phyloP scores from a whole-genome alignment of 2,113 vertebrate genomes.

The Capreolus pygargus region DNA sequence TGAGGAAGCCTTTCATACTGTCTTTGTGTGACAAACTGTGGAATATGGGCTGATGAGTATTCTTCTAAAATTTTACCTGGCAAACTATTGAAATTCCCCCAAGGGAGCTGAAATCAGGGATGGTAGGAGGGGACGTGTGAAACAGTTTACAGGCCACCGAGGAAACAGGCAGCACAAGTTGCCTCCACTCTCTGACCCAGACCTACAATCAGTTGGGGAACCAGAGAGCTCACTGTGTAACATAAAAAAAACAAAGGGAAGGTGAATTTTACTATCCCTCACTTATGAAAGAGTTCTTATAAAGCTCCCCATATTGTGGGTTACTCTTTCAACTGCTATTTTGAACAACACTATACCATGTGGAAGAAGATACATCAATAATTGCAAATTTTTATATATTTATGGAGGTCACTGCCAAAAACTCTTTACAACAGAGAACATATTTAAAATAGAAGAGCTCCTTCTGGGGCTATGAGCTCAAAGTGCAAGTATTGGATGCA shows the following conservation, averaged over 20 bases:
- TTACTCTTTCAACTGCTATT: neutral
- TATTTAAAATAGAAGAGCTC: neutral
- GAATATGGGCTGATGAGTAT: neutral
- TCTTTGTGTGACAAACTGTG: neutral
- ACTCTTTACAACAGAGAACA: neutral
- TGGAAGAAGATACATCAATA: neutral
- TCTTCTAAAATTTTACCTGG: neutral
- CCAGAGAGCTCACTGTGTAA: neutral
- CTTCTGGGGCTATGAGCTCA: neutral
- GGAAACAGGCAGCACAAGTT: neutral
- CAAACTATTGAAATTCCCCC: neutral
- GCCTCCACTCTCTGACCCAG: neutral
- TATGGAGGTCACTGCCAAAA: neutral
- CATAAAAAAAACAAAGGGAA: neutral
- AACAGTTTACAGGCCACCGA: neutral
- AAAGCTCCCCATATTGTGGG: neutral
- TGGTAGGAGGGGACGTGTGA: accelerated
- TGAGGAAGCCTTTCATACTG: neutral
- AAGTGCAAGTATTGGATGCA: neutral
- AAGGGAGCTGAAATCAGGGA: neutral
- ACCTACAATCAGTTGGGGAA: neutral
- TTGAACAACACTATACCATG: neutral
- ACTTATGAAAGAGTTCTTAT: neutral
- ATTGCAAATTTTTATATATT: neutral
- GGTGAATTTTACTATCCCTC: neutral